A percentile compares a stretch with the other conserved stretches of the same genome.
phyloP scores from a whole-genome alignment of 2,113 vertebrate genomes.

The Patagioenas fasciata region DNA sequence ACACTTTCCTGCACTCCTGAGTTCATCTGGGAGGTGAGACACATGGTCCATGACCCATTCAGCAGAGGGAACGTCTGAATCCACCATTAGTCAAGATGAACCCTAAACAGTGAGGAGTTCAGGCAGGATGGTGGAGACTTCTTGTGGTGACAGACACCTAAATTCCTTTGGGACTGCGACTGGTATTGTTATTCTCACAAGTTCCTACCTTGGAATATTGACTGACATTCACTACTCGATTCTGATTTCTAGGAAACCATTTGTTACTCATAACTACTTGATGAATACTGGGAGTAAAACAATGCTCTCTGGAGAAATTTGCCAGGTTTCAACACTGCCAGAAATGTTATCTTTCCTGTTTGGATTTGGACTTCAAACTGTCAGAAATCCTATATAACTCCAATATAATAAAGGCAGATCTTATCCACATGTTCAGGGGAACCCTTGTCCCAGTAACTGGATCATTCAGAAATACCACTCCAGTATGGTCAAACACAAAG shows the following conservation, averaged over 20 bases:
- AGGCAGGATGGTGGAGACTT: not conserved
- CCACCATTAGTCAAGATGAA: not conserved
- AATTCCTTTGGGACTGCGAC: not conserved
- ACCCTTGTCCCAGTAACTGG: not conserved
- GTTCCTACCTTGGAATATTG: not conserved
- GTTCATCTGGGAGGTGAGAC: not conserved
- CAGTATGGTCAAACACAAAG: not conserved
- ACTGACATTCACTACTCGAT: not conserved
- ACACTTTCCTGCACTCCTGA: not conserved
- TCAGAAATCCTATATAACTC: not conserved
- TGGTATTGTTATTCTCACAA: not conserved
- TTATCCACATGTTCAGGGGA: not conserved
- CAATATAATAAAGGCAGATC: not conserved
- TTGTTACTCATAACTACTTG: not conserved
- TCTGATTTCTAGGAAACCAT: slow-evolving; percentile 32
- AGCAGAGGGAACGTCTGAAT: not conserved
- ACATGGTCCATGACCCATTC: not conserved
- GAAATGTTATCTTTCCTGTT: not conserved
- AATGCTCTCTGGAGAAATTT: not conserved
- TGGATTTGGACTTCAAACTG: not conserved
- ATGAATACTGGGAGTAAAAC: not conserved
- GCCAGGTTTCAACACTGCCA: not conserved
- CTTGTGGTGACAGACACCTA: not conserved
- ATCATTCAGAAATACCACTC: not conserved
- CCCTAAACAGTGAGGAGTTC: not conserved